Base-by-base conservation (phyloP, 2,113 vertebrate species). In the Cavia aperea region DNA sequence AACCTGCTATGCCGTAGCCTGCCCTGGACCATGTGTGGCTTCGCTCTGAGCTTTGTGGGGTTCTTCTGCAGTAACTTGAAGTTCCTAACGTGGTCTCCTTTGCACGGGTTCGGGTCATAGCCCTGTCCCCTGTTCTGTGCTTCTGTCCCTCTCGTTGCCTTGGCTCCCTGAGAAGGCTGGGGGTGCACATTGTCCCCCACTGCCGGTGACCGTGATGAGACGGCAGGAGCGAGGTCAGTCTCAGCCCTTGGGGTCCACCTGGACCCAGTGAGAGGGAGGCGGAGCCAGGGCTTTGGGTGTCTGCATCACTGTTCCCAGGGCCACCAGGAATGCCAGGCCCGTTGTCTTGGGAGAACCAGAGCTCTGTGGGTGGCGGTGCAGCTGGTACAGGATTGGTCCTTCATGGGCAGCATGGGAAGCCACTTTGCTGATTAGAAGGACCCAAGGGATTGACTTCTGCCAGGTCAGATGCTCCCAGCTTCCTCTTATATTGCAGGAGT, bases 91-190 rank as follows among this genome's bases (percentile, higher is more conserved):
- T 0, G 21, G 39, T 12, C 39, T n/a, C 72, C 12, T 13, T 39
- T 24, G 18, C 0, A 5, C 1, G 2, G 33, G 33, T 26, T 49
- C 26, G 0, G 58, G 4, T 60, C 75, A 6, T 21, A 9, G 4
- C 18, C 90, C 18, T 1, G 31, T 31, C 60, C 14, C 15, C n/a
- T 11, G 39, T 0, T 6, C 29, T 65, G 26, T 58, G 82, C 72
- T 4, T 0, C 29, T 10, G 68, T n/a, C 15, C 56, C 1, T 21
- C 4, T 1, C 16, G 33, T 4, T 54, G 66, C 73, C 77, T 33
- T 13, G 46, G 86, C 23, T 65, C 13, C 49, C 86, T 2, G 12
- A 14, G 18, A 19, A 87, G 58, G 39, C 39, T 31, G 36, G 2
- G 68, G 68, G 51, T 13, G 81, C 43, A 31, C 23, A 1, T 21